A percentile compares a stretch with the other conserved stretches of the same genome.
These are phyloP conservation scores for Rynchops niger DNA, from an alignment of 2,113 vertebrate species.

Conservation along the genomic window DNA sequence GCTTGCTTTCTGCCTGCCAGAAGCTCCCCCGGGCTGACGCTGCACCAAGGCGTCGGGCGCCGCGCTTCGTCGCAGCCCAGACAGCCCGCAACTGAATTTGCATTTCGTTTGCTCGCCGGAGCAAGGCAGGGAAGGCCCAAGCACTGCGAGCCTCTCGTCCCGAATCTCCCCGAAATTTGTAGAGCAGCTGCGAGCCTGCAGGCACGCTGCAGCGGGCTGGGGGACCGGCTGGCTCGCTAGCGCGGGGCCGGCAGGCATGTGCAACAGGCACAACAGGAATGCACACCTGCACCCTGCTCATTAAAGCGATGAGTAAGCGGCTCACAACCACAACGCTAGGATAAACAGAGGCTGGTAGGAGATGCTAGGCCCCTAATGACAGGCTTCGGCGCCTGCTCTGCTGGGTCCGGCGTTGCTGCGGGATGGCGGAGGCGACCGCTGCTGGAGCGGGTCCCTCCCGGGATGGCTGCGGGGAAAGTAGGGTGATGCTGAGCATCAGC, in stretches of 20 bases:
- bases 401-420: neutral
- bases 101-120: neutral
- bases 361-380: constrained; percentile 8
- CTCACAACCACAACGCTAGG: neutral
- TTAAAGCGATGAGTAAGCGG: neutral
- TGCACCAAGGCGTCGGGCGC: neutral
- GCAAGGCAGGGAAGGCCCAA: neutral
- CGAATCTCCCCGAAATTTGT: neutral
- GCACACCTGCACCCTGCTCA: neutral
- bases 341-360: neutral
- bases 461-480: neutral
- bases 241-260: neutral
- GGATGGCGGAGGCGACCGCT: neutral
- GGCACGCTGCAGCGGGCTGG: neutral
- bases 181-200: neutral
- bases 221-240: neutral
- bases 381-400: neutral
- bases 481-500: neutral
- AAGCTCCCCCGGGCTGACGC: neutral
- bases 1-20: neutral
- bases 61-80: neutral
- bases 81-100: neutral
- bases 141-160: neutral
- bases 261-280: constrained; percentile 4
- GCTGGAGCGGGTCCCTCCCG: neutral